These are phyloP conservation scores for Dromaius novaehollandiae DNA, from an alignment of 2,113 vertebrate genomes.

Conservation along the genomic window DNA sequence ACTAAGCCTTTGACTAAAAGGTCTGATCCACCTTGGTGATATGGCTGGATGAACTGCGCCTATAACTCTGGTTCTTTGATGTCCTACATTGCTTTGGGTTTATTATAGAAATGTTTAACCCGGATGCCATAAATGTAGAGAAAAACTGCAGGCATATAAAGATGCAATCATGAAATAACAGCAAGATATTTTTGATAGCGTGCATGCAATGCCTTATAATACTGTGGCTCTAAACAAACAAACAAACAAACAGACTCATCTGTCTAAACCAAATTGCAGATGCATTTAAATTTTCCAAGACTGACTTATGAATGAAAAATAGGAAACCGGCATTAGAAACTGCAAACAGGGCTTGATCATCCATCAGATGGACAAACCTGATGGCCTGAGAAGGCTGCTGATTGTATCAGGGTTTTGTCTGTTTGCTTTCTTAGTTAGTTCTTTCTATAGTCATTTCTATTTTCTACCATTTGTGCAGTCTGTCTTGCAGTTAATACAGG, in stretches of 20 bases:
- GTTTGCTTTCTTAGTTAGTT: neutral
- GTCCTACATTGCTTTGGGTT: neutral
- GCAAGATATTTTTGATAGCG: neutral
- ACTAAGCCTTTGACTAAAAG: neutral
- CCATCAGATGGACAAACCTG: neutral
- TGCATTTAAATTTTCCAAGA: neutral
- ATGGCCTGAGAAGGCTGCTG: neutral
- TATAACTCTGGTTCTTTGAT: neutral
- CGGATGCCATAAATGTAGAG: neutral
- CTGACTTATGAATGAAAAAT: neutral
- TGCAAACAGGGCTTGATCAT: neutral
- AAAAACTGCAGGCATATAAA: neutral
- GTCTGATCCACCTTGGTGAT: neutral
- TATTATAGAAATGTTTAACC: neutral
- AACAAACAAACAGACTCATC: rapidly evolving
- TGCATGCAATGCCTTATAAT: neutral
- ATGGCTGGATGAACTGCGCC: neutral
- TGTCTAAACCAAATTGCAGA: neutral
- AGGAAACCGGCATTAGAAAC: neutral
- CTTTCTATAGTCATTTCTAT: neutral
- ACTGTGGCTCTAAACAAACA: neutral
- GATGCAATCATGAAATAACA: neutral
- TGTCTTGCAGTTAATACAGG: neutral
- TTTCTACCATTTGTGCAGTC: neutral
- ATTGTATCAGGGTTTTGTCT: neutral